Evolutionary conservation across 2,797 vertebrate species (phyloP), one percentile per base, ranked within the genome.

Genomic region (Periophthalmus magnuspinnatus): DNA sequence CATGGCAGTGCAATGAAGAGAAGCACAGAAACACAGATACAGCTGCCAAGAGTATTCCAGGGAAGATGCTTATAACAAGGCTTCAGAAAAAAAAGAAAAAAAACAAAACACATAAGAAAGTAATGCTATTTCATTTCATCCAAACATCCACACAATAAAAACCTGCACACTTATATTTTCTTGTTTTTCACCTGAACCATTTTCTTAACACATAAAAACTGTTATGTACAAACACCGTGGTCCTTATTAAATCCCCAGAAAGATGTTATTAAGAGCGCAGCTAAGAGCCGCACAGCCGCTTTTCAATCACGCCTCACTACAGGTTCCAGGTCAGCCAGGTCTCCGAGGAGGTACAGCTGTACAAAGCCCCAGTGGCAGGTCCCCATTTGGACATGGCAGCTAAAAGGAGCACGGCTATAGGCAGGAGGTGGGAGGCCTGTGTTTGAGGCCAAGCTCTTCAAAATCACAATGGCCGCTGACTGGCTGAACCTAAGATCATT

Each of bases 321-420:
- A 87, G 91, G 90, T 88, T 85, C 80, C 77, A 86, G 89, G 89
- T 91, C 82, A 84, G 82, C 16, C 76, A 67, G 77, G 86, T 87
- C 74, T 82, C 79, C 7, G 72, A 80, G 78, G 80, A 83, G 80
- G 80, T 81, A 84, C 81, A 79, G 80, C 83, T 87, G 90, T 86
- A 90, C 87, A 93, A 92, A 91, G 88, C 89, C 91, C 52, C 89
- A 91, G 91, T 86, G 86, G 90, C 88, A 90, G 78, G 87, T 80
- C 67, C 81, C 83, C 80, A 83, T 89, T 89, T 90, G 87, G 82
- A 88, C 89, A 85, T 80, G 85, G 80, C 84, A 77, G 86, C 73
- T 65, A 77, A 90, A 90, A 86, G 82, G 82, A 86, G 48, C 80
- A 76, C 75, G 14, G 63, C 86, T 77, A 88, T 84, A 81, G 72